Conservation (phyloP, 1,140 invertebrate genomes). For the Danaus plexippus region DNA sequence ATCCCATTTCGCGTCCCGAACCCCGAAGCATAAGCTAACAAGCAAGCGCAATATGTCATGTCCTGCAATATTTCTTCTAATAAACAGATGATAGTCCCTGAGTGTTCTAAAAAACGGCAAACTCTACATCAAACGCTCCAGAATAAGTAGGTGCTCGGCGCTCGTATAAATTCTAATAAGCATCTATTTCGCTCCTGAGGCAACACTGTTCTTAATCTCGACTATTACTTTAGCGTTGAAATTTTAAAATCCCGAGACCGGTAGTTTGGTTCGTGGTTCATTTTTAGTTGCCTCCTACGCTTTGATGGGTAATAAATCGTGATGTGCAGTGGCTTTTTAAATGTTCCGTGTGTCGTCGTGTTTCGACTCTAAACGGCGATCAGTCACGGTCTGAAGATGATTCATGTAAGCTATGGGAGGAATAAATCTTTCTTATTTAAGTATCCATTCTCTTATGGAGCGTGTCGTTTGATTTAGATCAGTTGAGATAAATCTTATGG, state of each 20-base stretch:
- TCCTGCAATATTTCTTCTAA: constrained; percentile 51
- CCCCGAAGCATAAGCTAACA: constrained; percentile 41
- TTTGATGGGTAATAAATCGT: constrained; percentile 46
- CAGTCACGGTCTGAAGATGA: constrained; percentile 47
- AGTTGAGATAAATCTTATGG: constrained; percentile 26
- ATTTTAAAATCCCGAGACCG: constrained; percentile 47
- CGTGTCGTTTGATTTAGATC: constrained; percentile 48
- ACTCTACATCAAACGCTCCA: constrained; percentile 43
- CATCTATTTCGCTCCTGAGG: constrained; percentile 49
- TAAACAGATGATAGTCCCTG: constrained; percentile 44
- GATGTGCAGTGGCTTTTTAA: constrained; percentile 25
- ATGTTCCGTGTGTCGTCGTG: constrained; percentile 46
- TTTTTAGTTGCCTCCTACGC: constrained; percentile 62
- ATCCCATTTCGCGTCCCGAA: constrained; percentile 44
- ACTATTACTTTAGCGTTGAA: constrained; percentile 53
- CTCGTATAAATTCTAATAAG: constrained; percentile 61
- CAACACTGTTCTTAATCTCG: constrained; percentile 59
- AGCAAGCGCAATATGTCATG: constrained; percentile 39
- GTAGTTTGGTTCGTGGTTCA: constrained; percentile 57
- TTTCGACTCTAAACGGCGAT: constrained; percentile 41
- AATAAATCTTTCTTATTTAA: constrained; percentile 50
- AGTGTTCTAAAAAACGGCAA: constrained; percentile 44
- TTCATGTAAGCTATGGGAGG: constrained; percentile 41
- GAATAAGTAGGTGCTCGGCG: constrained; percentile 27
- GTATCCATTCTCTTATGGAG: constrained; percentile 35